These are phyloP conservation scores for Limnodromus scolopaceus DNA, from an alignment of 2,797 vertebrate species.

Conservation along the genomic window DNA sequence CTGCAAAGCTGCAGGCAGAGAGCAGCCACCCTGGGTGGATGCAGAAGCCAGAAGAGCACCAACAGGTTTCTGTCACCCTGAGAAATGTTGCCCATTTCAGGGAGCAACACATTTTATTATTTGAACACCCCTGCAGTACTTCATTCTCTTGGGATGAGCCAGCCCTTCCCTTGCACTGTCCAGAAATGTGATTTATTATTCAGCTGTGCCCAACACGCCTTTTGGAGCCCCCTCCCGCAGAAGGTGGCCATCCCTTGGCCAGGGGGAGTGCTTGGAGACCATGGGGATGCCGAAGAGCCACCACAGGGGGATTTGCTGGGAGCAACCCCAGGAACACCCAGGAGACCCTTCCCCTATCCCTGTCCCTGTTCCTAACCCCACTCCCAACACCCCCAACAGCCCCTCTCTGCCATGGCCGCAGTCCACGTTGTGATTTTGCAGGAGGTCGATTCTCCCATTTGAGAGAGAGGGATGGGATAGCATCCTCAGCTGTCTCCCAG, in stretches of 20 bases:
- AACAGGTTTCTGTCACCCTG: neutral
- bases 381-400: neutral
- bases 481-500: neutral
- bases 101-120: neutral
- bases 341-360: no score
- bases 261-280: fast-evolving
- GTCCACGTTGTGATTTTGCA: fast-evolving
- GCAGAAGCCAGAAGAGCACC: neutral
- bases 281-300: fast-evolving
- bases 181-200: neutral
- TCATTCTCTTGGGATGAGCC: neutral
- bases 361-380: neutral
- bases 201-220: fast-evolving
- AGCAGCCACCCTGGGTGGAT: neutral
- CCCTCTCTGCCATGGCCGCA: fast-evolving
- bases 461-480: no score
- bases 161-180: neutral
- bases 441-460: fast-evolving
- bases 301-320: fast-evolving
- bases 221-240: neutral
- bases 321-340: neutral
- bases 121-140: neutral
- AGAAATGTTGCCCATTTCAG: neutral
- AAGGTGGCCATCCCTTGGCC: fast-evolving
- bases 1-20: fast-evolving